These are phyloP conservation scores for Malaclemys terrapin DNA, from an alignment of 2,113 vertebrate species.

Conservation along the genomic window DNA sequence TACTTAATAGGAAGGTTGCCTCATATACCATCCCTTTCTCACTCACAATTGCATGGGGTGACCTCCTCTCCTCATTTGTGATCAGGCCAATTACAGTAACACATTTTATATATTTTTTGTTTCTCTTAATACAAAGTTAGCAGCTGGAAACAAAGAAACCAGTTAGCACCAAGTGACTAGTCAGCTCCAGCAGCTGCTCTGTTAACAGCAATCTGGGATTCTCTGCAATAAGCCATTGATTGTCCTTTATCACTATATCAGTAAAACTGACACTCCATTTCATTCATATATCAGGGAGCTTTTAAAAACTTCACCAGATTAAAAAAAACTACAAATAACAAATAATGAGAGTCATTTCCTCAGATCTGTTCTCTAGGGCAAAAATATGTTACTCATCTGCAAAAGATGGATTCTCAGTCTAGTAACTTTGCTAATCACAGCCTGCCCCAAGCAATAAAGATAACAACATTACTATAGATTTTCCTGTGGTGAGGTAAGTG, in stretches of 20 bases:
- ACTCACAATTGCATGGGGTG: neutral
- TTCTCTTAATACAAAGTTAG: neutral
- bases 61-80: neutral
- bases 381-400: conserved; percentile 16
- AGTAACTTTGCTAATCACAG: neutral
- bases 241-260: neutral
- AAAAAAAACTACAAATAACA: neutral
- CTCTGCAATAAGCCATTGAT: neutral
- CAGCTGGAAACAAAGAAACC: neutral
- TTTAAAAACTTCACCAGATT: neutral
- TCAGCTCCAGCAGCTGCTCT: neutral
- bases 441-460: neutral
- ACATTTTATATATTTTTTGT: neutral
- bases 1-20: neutral
- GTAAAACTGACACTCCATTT: neutral
- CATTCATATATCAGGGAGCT: conserved; percentile 24
- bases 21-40: neutral
- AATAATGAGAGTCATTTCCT: neutral
- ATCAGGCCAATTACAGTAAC: neutral
- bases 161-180: neutral
- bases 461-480: neutral
- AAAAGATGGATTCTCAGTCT: neutral
- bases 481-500: neutral
- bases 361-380: neutral
- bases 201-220: neutral